Base-by-base conservation (phyloP, 2,113 vertebrate species). In the Barbus barbus region DNA sequence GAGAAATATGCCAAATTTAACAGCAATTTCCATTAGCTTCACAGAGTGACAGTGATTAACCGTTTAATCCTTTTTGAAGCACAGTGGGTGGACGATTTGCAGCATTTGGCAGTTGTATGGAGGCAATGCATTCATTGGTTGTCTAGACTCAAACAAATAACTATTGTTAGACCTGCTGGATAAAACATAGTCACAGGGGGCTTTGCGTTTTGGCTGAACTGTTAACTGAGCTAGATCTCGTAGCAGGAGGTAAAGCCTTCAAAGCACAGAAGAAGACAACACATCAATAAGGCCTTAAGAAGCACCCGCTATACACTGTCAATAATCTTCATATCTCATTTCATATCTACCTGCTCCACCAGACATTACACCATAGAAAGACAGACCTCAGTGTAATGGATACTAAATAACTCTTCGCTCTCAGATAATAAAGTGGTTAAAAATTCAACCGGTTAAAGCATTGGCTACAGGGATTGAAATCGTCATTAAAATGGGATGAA, bases 101-200 rank as follows among this genome's bases (percentile, higher is more conserved):
- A 61, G 26, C 26, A 53, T 69, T n/a, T 78, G 80, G 28, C 73
- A 71, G 33, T 63, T 22, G 56, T 85, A 38, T 72, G 44, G 56
- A 33, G 38, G 78, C 48, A 60, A 46, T 48, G 28, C 51, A 36
- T 51, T 81, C 6, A 41, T n/a, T 78, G 63, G 24, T 12, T 78
- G 53, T 76, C 16, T 76, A 22, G 46, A 11, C 12, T 44, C 26
- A 9, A 74, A 74, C 51, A 20, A 73, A 26, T 8, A 16, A 72
- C 5, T 72, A 41, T 72, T 63, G 26, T 18, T 9, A 69, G 46
- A 76, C n/a, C 4, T 41, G 18, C 74, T 22, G 53, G n/a, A 79
- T 63, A 63, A 63, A 79, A 46, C n/a, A 76, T 5, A 20, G 14
- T 31, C 46, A 18, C n/a, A 46, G 56, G 58, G 51, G 46, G 31